Evolutionary conservation across 2,888 invertebrate genomes (phyloP), one percentile per base, ranked within the genome.

Genomic region (Bombyx huttoni): DNA sequence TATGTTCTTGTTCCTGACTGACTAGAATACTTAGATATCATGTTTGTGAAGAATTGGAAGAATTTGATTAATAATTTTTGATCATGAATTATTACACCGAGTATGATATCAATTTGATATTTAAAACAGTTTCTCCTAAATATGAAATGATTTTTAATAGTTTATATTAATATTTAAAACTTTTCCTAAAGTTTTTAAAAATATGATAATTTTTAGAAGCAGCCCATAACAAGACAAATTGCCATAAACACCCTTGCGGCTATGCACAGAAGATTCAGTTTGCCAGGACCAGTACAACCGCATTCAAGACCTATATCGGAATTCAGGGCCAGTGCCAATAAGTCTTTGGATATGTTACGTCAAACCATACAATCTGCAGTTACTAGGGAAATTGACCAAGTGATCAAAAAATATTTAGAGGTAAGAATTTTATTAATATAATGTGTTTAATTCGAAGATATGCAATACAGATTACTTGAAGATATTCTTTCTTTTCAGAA

Each of bases 311-410:
- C 81, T 3, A 89, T 89, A 34, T 85, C 89, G 0, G 89, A 89
- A 61, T 89, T 89, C 61, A 78, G 90, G 61, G 91, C 92, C 6
- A 92, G 91, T 65, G 91, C 94, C 12, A 91, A 92, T 50, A 93
- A 93, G 72, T 94, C 94, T 0, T 75, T 95, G 56, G 94, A 95
- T 68, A 88, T 94, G 65, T 74, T 95, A 48, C 77, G 95, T 50
- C 93, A 93, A 74, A 94, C 94, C 61, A 85, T 95, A 67, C 95
- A 95, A 78, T 91, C 91, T 56, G 91, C 91, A 49, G 93, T 95
- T 46, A 94, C 94, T 63, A 91, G 92, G 69, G 95, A 95, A 68
- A 93, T 95, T 65, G 92, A 94, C 79, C 90, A 90, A 75, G 91
- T 95, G 50, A 91, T 95, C 55, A 92, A 92, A 65, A 93, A 93